phyloP scores from a whole-genome alignment of 2,113 vertebrate genomes.

The Xenopus laevis region DNA sequence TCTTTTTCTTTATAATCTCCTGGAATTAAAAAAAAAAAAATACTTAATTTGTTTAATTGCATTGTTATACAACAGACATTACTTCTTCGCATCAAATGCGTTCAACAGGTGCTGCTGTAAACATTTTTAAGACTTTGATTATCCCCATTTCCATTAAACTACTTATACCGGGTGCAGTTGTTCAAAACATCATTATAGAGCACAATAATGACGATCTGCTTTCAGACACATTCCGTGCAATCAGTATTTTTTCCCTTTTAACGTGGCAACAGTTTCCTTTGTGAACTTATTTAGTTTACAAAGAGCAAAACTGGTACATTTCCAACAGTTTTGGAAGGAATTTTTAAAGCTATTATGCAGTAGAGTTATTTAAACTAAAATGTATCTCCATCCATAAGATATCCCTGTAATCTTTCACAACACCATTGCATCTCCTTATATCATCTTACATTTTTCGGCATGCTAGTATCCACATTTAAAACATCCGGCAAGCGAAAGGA shows the following conservation, averaged over 20 bases:
- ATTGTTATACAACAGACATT: constrained; percentile 2
- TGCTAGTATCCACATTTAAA: background rate
- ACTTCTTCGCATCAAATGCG: background rate
- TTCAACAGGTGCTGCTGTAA: constrained; percentile 2
- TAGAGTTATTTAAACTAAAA: too few species aligned
- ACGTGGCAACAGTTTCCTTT: too few species aligned
- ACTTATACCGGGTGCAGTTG: background rate
- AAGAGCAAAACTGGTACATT: too few species aligned
- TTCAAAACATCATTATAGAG: background rate
- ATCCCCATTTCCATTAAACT: background rate
- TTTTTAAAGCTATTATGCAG: too few species aligned
- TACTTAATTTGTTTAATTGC: constrained; percentile 3
- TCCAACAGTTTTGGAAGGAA: too few species aligned
- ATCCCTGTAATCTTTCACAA: too few species aligned
- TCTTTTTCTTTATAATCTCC: too few species aligned
- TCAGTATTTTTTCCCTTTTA: background rate
- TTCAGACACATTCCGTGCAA: background rate
- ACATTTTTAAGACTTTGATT: constrained; percentile 5
- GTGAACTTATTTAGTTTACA: too few species aligned
- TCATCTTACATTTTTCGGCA: background rate
- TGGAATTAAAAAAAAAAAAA: too few species aligned
- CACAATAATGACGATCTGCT: background rate
- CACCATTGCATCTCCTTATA: too few species aligned
- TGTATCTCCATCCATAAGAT: too few species aligned
- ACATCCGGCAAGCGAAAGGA: background rate